A percentile compares a stretch with the other conserved stretches of the same genome.
phyloP scores from a whole-genome alignment of 2,113 vertebrate genomes.

The Cyprinodon brontotheroides region DNA sequence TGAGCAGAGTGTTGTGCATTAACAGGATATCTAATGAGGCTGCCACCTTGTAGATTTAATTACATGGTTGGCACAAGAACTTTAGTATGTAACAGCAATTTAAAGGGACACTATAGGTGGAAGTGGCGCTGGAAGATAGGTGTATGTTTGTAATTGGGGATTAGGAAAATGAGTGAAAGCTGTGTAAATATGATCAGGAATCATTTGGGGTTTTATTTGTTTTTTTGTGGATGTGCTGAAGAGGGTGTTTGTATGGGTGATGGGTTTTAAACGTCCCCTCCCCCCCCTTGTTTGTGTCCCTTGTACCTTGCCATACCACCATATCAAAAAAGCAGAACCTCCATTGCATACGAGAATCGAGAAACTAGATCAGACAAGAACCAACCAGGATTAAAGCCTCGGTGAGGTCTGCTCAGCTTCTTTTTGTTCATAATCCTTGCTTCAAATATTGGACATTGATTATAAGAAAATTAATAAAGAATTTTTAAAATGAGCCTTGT shows the following conservation, averaged over 20 bases:
- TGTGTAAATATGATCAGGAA: constrained; percentile 71
- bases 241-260: constrained; percentile 67
- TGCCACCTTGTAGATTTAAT: constrained; percentile 27
- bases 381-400: constrained; percentile 50
- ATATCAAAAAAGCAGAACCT: constrained; percentile 57
- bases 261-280: constrained; percentile 69
- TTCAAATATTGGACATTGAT: constrained; percentile 79
- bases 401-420: constrained; percentile 65
- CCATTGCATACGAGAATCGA: constrained; percentile 34
- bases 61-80: constrained; percentile 42
- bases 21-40: constrained; percentile 14
- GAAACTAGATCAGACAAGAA: constrained; percentile 50
- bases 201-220: constrained; percentile 29
- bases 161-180: constrained; percentile 62
- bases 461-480: constrained; percentile 79
- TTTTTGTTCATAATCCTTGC: constrained; percentile 75
- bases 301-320: constrained; percentile 71
- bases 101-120: constrained; percentile 76
- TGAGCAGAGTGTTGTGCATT: constrained; percentile 30
- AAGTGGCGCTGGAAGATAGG: constrained; percentile 62
- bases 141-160: constrained; percentile 69
- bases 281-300: constrained; percentile 51
- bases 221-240: constrained; percentile 68
- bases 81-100: constrained; percentile 45
- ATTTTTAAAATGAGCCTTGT: constrained; percentile 60